phyloP scores from a whole-genome alignment of 1,140 invertebrate genomes.

The Papilio polyxenes region DNA sequence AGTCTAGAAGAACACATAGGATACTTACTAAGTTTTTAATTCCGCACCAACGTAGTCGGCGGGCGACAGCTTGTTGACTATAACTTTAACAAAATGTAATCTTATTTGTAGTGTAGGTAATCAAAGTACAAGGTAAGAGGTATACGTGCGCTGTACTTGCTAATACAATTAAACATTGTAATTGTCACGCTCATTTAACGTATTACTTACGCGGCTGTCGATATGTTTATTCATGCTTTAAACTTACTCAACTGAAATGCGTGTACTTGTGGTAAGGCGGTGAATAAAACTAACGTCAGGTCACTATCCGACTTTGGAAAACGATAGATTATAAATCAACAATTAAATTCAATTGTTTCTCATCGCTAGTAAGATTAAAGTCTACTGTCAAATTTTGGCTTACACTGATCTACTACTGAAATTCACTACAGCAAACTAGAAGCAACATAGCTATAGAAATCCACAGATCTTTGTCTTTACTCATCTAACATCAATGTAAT shows the following conservation, averaged over 20 bases:
- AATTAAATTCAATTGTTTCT: not conserved
- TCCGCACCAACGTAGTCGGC: no score
- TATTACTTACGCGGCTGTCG: conserved; percentile 3
- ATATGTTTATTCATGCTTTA: conserved; percentile 22
- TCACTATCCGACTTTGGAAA: not conserved
- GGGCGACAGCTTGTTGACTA: not conserved
- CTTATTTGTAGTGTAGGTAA: not conserved
- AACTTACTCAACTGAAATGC: not conserved
- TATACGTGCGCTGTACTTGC: not conserved
- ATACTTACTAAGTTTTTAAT: no score
- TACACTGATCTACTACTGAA: not conserved
- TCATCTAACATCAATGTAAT: not conserved
- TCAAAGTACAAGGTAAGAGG: conserved; percentile 10
- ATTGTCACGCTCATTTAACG: conserved; percentile 15
- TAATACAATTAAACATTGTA: conserved; percentile 28
- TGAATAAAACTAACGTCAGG: no score
- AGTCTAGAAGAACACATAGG: no score
- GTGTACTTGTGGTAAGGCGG: not conserved
- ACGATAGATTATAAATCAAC: not conserved
- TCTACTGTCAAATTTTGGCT: no score
- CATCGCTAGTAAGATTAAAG: not conserved
- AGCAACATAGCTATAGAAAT: not conserved
- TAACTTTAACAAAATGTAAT: not conserved
- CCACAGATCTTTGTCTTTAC: not conserved
- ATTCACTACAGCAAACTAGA: not conserved